A percentile compares a stretch with the other conserved stretches of the same genome.
phyloP scores from a whole-genome alignment of 2,888 invertebrate species.

The Drosophila anomalata region DNA sequence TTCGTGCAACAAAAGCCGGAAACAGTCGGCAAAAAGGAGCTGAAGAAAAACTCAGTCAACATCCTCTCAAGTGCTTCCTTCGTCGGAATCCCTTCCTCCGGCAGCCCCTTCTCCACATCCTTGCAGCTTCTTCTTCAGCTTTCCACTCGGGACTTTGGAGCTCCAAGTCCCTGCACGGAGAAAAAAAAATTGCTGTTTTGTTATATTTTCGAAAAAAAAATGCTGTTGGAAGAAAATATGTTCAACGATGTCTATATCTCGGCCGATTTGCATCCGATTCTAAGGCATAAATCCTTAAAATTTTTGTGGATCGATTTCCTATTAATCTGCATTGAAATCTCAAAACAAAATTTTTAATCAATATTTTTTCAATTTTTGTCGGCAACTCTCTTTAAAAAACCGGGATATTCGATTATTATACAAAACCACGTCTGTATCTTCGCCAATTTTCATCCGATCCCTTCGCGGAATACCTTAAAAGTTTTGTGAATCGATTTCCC shows the following conservation, averaged over 20 bases:
- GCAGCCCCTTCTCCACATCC: constrained; percentile 16
- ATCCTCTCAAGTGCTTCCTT: constrained; percentile 77
- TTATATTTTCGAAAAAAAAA: background rate
- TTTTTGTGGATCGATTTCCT: too few relatives aligned
- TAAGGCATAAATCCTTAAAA: too few relatives aligned
- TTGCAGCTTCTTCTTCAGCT: constrained; percentile 10
- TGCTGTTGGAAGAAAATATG: too few relatives aligned
- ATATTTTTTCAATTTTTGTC: too few relatives aligned
- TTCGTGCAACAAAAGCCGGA: constrained; percentile 75
- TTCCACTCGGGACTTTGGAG: constrained; percentile 34
- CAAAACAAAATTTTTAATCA: too few relatives aligned
- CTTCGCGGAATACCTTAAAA: background rate
- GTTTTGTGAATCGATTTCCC: too few relatives aligned
- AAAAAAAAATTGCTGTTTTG: background rate
- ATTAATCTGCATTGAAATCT: too few relatives aligned
- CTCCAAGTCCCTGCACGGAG: constrained; percentile 21
- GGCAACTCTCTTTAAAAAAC: too few relatives aligned
- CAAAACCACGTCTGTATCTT: too few relatives aligned
- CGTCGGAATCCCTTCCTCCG: constrained; percentile 2
- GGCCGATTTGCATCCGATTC: too few relatives aligned
- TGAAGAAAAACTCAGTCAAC: constrained; percentile 58
- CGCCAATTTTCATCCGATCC: background rate
- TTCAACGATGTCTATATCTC: too few relatives aligned
- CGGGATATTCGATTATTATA: too few relatives aligned
- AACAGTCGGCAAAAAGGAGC: constrained; percentile 62